Percentiles rank a stretch among this genome's conserved stretches.
These are phyloP conservation scores for Thysanoteuthis rhombus DNA, from an alignment of 2,888 invertebrate species.

Conservation along the genomic window DNA sequence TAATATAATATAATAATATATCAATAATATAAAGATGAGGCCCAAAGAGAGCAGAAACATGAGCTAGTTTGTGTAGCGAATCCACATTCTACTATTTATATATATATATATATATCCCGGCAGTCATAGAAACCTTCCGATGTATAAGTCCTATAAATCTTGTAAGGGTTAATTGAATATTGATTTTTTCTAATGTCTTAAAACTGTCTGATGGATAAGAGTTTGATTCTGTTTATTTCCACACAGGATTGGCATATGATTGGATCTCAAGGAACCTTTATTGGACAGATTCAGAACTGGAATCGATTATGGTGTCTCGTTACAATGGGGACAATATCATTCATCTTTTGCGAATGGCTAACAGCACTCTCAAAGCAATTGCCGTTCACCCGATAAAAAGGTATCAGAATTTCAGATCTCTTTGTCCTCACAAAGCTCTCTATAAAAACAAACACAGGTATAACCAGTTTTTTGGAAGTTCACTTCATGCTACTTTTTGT, in stretches of 20 bases:
- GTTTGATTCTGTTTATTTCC: not conserved
- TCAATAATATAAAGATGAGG: too few relatives aligned
- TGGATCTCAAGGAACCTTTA: slow-evolving; percentile 28
- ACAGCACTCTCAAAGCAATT: slow-evolving; percentile 22
- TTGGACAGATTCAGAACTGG: slow-evolving; percentile 16
- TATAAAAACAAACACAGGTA: too few relatives aligned
- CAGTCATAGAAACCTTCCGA: too few relatives aligned
- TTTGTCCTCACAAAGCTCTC: not conserved
- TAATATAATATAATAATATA: too few relatives aligned
- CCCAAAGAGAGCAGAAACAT: too few relatives aligned
- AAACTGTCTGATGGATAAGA: not conserved
- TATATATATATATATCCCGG: too few relatives aligned
- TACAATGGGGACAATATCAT: not conserved
- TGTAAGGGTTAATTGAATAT: too few relatives aligned
- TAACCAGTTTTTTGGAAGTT: too few relatives aligned
- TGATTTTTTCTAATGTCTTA: not conserved
- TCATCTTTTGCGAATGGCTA: not conserved
- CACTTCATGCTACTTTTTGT: too few relatives aligned
- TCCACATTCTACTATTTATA: too few relatives aligned
- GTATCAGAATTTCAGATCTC: not conserved
- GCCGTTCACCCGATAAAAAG: slow-evolving; percentile 23
- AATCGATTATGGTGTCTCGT: slow-evolving; percentile 26
- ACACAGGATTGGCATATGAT: slow-evolving; percentile 18
- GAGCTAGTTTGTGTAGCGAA: too few relatives aligned
- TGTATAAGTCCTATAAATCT: too few relatives aligned